Base-by-base conservation (phyloP, 2,888 invertebrate species). In the Mythimna pallens region DNA sequence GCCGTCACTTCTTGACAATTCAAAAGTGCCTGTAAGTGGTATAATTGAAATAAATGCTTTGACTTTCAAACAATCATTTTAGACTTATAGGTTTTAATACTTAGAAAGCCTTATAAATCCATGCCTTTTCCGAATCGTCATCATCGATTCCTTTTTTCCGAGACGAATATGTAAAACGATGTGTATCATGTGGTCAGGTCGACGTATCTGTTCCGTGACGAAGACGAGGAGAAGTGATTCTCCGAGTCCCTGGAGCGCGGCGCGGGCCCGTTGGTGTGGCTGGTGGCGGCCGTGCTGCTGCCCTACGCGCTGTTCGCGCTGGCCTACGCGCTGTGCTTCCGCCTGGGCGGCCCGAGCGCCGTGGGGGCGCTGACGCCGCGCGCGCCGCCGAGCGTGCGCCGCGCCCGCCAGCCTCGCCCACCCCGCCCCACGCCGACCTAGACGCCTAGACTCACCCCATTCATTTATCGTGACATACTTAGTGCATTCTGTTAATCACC, bases 191-290 rank as follows among this genome's bases (percentile, higher is more conserved):
- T 76, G 79, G 80, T 0, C 97, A 99, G 99, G 99, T 96, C 98
- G 86, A 98, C 98, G 86, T 98, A 98, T 96, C 97, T 98, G 88
- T 98, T 98, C 96, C 97, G 98, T 87, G 97, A 98, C 90, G 98
- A 98, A 92, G 97, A 97, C 76, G 98, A 98, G 92, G 97, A 97
- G 90, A 97, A 97, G 93, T 96, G 96, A 96, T 96, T 95, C 92
- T 91, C 92, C 92, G 90, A 87, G 76, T 85, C 89, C 74, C 84
- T 91, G 87, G 90, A 90, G 86, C 76, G 80, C 86, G 92, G 91
- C 86, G 97, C 96, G 87, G 97, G 97, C 92, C 97, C 97, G 85
- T 92, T 93, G 85, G 89, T 88, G 86, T 89, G 88, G 84, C 89
- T 94, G 81, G 89, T 86, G 77, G 89, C 76, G 75, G 93, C 94